Conservation (phyloP, 2,888 invertebrate species). For the Scaptomyza tumidula region DNA sequence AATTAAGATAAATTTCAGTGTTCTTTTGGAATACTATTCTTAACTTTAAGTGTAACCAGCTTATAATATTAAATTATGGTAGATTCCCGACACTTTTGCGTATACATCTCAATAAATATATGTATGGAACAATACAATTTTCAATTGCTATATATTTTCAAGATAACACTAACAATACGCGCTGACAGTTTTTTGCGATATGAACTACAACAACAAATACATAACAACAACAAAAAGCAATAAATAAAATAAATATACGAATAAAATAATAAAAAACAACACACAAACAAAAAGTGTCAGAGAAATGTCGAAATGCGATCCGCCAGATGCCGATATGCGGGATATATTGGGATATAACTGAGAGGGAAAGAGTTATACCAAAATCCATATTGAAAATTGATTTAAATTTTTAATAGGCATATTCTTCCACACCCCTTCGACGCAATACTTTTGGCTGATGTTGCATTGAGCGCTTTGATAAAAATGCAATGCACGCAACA, state of each 20-base stretch:
- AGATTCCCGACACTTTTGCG: not conserved
- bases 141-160: constrained; percentile 58
- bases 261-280: no score
- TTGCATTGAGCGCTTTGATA: constrained; percentile 62
- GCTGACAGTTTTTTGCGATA: constrained; percentile 57
- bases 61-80: no score
- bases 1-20: no score
- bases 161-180: constrained; percentile 49
- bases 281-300: constrained; percentile 59
- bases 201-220: constrained; percentile 22
- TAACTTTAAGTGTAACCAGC: no score
- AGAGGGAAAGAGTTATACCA: constrained; percentile 9
- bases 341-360: constrained; percentile 40
- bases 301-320: constrained; percentile 46
- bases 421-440: constrained; percentile 7
- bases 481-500: constrained; percentile 77
- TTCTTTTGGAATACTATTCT: no score
- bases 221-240: constrained; percentile 1
- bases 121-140: constrained; percentile 17
- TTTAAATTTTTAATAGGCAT: constrained; percentile 79
- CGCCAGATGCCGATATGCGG: constrained; percentile 49
- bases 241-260: constrained; percentile 8
- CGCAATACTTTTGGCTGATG: not conserved
- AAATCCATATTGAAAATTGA: constrained; percentile 79
- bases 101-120: constrained; percentile 34